Evolutionary conservation across 2,797 vertebrate genomes (phyloP), one percentile per base, ranked within the genome.

Genomic region (Aeoliscus strigatus): DNA sequence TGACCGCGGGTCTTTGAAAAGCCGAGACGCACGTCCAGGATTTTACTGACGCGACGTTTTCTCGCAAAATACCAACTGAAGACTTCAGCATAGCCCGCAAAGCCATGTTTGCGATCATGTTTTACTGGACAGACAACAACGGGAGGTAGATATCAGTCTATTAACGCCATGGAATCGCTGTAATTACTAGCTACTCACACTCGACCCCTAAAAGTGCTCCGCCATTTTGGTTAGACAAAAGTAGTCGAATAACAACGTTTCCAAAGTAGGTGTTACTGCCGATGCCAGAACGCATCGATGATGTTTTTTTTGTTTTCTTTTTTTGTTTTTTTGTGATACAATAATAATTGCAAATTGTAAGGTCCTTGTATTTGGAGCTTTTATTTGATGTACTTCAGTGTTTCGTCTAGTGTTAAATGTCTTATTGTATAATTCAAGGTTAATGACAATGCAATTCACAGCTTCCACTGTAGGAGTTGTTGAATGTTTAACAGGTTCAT

Each of bases 181-280:
- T 11, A 39, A 42, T 33, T 18, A 14, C 17, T 37, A 30, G 11
- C 1, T 15, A 42, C 28, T 8, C 17, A 34, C 46, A 31, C 52
- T 47, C 61, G 77, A 74, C 80, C 77, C 65, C 75, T 84, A 84
- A 36, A 60, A 0, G 43, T 50, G 32, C 13, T 0, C 8, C 81
- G 73, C 84, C 86, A 87, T 88, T 30, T 86, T 86, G 14, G 23
- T 1, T 31, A 84, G 84, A 67, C 84, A 3, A 10, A 17, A 71
- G 13, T 14, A 81, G 42, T n/a, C 1, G 72, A 81, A 18, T 2
- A 6, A 3, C 0, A 0, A 1, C 2, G 0, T 0, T 9, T n/a
- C 5, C 4, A 2, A 6, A 6, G 1, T 0, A 73, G 77, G 27
- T 16, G 9, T 1, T 2, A 8, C 14, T 12, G 51, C 32, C 55